phyloP scores from a whole-genome alignment of 2,113 vertebrate genomes.

The Python bivittatus region DNA sequence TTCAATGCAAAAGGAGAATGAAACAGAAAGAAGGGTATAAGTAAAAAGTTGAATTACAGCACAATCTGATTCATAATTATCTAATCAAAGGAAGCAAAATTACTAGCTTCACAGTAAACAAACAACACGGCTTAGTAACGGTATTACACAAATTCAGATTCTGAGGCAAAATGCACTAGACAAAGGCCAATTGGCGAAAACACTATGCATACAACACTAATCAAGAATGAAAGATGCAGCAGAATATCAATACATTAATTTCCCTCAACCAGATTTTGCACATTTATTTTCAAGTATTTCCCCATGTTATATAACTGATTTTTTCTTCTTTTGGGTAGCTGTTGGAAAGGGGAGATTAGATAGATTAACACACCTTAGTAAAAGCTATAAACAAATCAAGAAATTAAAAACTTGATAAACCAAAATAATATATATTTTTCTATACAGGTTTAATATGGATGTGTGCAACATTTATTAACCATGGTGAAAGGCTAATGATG shows the following conservation, averaged over 20 bases:
- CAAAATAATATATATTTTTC: constrained; percentile 71
- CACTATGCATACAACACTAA: constrained; percentile 73
- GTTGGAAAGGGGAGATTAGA: constrained; percentile 12
- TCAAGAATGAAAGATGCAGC: constrained; percentile 70
- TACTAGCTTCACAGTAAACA: constrained; percentile 77
- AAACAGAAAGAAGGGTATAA: constrained; percentile 56
- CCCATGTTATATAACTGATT: constrained; percentile 56
- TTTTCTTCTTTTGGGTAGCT: constrained; percentile 56
- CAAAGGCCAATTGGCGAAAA: constrained; percentile 68
- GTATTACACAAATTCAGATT: constrained; percentile 76
- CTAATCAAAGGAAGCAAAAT: constrained; percentile 70
- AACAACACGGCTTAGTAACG: constrained; percentile 77
- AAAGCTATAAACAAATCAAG: constrained; percentile 66
- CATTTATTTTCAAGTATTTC: constrained; percentile 74
- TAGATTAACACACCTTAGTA: constrained; percentile 63
- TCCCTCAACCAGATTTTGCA: constrained; percentile 66
- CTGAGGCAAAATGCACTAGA: constrained; percentile 74
- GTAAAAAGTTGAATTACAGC: constrained; percentile 68
- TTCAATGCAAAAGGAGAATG: constrained; percentile 68
- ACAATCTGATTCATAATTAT: constrained; percentile 67
- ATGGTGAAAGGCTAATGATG: constrained; percentile 71
- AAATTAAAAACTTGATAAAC: constrained; percentile 62
- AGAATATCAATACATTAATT: constrained; percentile 68
- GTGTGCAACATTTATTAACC: constrained; percentile 74
- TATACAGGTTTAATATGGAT: constrained; percentile 72